Evolutionary conservation across 37 sponge, comb jelly and placozoan genomes (phyloP), one percentile per base, ranked within the genome.

Genomic region (Axinella damicornis): DNA sequence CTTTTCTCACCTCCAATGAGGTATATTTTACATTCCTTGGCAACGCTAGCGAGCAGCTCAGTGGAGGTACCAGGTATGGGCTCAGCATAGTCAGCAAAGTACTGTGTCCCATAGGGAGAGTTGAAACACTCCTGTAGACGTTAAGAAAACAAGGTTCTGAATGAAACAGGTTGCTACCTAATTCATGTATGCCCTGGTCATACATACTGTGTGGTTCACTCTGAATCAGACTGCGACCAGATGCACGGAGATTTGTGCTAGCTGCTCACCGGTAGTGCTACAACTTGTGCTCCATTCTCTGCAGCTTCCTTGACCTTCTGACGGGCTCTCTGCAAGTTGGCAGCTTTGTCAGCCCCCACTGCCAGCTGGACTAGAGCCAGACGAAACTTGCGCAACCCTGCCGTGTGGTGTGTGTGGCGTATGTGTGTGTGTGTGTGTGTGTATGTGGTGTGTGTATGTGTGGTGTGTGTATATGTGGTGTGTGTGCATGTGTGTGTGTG

Each of bases 41-140:
- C 99, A 19, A 95, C 40, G 20, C 33, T 57, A 21, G 89, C 58
- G 55, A 99, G 81, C 16, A 71, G 60, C 39, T 87, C 58, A 16
- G 89, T 85, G 54, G 94, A 74, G 13, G 74, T 73, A 77, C 81
- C 96, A 35, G 99, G 97, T 24, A 96, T 89, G 16, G 85, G 54
- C 71, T 99, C 99, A 73, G 95, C 92, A 79, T 99, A 99, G 13
- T 85, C 89, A 27, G 87, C 76, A 77, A 99, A 99, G 61, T 93
- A 91, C 54, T 90, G 70, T 18, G 87, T 92, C 0, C 97, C 97
- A 73, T 99, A 99, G 0, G 99, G 99, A 65, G 77, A 90, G 69
- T 99, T 96, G 88, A 99, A 99, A 61, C 99, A 99, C 57, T 99
- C 99, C 96, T 95, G 79, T 5, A 18, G 22, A 12, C 2, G 2